Conservation (phyloP, 2,113 vertebrate genomes). For the Lophochroa leadbeateri region DNA sequence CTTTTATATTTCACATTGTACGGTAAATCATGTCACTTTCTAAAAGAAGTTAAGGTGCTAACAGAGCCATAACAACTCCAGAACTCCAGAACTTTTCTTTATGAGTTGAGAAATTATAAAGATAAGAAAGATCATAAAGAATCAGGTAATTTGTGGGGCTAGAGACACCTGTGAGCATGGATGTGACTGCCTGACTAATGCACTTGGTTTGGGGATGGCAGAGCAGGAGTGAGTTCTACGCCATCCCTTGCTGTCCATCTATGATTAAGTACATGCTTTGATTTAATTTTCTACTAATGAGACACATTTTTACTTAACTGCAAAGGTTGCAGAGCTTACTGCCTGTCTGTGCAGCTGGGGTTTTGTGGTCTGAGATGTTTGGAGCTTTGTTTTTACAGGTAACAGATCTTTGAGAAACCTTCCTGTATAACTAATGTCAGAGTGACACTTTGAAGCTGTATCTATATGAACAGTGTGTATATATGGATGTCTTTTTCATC, state of each 20-base stretch:
- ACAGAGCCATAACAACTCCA: not conserved
- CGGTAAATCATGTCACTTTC: not conserved
- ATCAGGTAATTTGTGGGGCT: not conserved
- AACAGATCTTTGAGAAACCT: not conserved
- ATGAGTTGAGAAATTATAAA: not conserved
- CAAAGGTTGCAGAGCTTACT: not conserved
- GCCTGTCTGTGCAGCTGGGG: not conserved
- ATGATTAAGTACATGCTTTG: not conserved
- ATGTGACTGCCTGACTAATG: not conserved
- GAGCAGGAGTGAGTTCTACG: not conserved
- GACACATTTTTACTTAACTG: not conserved
- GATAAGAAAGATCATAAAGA: not conserved
- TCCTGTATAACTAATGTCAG: not conserved
- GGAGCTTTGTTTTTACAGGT: not conserved
- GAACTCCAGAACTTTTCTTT: not conserved
- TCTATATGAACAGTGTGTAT: not conserved
- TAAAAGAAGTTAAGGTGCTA: not conserved
- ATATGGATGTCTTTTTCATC: not conserved
- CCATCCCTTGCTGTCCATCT: not conserved
- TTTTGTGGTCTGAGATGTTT: not conserved
- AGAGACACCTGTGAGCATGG: rapidly evolving
- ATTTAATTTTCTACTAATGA: constrained; percentile 1
- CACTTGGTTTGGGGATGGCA: not conserved
- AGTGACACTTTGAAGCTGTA: not conserved
- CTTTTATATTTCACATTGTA: not conserved